phyloP scores from a whole-genome alignment of 2,888 invertebrate genomes.

The Heliconius ethilla region DNA sequence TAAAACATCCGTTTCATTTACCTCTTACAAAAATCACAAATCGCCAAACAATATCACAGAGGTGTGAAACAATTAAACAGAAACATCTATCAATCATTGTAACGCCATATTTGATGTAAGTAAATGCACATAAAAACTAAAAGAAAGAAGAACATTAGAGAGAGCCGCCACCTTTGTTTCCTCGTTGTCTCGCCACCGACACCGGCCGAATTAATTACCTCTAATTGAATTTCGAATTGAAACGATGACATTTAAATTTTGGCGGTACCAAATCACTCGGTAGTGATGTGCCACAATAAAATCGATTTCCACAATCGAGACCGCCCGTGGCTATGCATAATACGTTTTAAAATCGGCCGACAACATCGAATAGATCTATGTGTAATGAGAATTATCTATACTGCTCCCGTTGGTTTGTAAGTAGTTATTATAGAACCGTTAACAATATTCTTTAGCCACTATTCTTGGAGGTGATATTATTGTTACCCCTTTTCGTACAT shows the following conservation, averaged over 20 bases:
- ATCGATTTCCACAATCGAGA: constrained; percentile 70
- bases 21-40: not conserved
- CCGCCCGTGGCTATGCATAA: constrained; percentile 76
- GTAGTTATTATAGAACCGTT: constrained; percentile 67
- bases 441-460: constrained; percentile 72
- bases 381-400: constrained; percentile 81
- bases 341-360: constrained; percentile 73
- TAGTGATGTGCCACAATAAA: constrained; percentile 79
- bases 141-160: constrained; percentile 64
- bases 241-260: constrained; percentile 84
- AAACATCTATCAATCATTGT: constrained; percentile 50
- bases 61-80: constrained; percentile 46
- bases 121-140: constrained; percentile 55
- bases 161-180: constrained; percentile 75
- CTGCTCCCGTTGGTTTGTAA: constrained; percentile 78
- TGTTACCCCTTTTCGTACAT: constrained; percentile 60
- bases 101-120: constrained; percentile 34
- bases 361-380: constrained; percentile 77
- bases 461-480: constrained; percentile 73
- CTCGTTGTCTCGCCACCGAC: constrained; percentile 74
- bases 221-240: constrained; percentile 86
- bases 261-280: constrained; percentile 65
- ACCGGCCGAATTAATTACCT: constrained; percentile 82
- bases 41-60: constrained; percentile 17
- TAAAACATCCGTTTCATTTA: not conserved